Evolutionary conservation across 2,888 invertebrate genomes (phyloP), one percentile per base, ranked within the genome.

Genomic region (Diogma glabrata): DNA sequence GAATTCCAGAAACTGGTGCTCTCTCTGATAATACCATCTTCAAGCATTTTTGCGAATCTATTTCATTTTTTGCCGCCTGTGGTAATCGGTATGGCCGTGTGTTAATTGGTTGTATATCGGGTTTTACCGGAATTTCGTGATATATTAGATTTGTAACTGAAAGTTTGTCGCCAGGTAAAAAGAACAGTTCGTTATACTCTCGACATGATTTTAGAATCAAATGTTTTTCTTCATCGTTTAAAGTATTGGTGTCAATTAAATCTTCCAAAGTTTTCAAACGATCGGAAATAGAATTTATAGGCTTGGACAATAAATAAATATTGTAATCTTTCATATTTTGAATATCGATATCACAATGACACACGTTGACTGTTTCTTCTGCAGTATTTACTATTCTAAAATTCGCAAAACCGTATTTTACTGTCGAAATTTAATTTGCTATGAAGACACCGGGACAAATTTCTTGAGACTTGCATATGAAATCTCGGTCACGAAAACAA

Each of bases 61-160:
- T 33, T 33, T 33, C 33, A 33, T 12, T 33, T 33, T 33, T 33
- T 4, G 33, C 4, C 33, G 33, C 33, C 14, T 33, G 33, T 14
- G 33, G 33, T 33, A 33, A 33, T n/a, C n/a, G n/a, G n/a, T n/a
- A n/a, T n/a, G n/a, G n/a, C n/a, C n/a, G n/a, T n/a, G n/a, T n/a
- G n/a, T n/a, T n/a, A 4, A 7, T 7, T 14, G 33, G 33, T 33
- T 33, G 38, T 5, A 17, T 16, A 38, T 38, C 17, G 3, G 38
- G 38, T 3, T 16, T 16, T 16, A 38, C 17, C 17, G 38, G 38
- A 38, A 38, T 38, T 45, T 57, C 33, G 14, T 33, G 33, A 4
- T 12, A 33, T 14, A 33, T 14, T 4, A 33, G 12, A 33, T 33
- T 33, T 4, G 10, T 33, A 10, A 4, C 10, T 4, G 33, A 33